A percentile compares a stretch with the other conserved stretches of the same genome.
These are phyloP conservation scores for Opisthocomus hoazin DNA, from an alignment of 2,113 vertebrate species.

Conservation along the genomic window DNA sequence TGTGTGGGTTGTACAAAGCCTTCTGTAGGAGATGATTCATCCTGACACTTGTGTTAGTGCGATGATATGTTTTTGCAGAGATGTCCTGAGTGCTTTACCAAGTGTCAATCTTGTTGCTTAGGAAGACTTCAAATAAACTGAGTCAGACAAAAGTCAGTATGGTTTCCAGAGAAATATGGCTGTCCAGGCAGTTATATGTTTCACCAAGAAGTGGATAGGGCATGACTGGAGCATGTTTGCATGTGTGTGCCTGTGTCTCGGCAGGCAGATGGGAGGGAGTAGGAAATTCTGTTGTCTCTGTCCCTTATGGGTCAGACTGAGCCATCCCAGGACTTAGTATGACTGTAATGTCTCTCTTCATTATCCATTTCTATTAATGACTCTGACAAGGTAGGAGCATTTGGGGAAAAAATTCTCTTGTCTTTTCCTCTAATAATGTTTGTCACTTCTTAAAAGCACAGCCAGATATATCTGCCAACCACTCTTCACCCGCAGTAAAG, in stretches of 20 bases:
- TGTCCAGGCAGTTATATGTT: not conserved
- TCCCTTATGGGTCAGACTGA: fast-evolving
- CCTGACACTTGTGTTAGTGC: not conserved
- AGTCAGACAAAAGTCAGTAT: conserved; percentile 3
- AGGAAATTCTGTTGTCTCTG: not conserved
- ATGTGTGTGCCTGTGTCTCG: not conserved
- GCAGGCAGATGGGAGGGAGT: not conserved
- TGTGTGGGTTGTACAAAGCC: not conserved
- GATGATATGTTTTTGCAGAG: not conserved
- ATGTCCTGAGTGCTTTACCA: not conserved
- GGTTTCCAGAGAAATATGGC: not conserved
- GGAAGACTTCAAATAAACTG: not conserved
- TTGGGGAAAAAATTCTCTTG: not conserved
- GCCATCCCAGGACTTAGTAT: not conserved
- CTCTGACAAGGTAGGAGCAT: not conserved
- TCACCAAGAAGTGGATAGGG: not conserved
- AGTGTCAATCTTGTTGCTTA: not conserved
- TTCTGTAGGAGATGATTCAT: not conserved
- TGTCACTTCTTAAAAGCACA: not conserved
- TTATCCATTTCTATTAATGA: not conserved
- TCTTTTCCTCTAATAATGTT: not conserved
- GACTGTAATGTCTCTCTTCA: not conserved
- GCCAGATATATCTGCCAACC: not conserved
- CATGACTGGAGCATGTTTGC: not conserved
- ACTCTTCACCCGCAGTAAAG: not conserved